A percentile compares a stretch with the other conserved stretches of the same genome.
These are phyloP conservation scores for Typhlichthys eigenmanni DNA, from an alignment of 2,797 vertebrate genomes.

Conservation along the genomic window DNA sequence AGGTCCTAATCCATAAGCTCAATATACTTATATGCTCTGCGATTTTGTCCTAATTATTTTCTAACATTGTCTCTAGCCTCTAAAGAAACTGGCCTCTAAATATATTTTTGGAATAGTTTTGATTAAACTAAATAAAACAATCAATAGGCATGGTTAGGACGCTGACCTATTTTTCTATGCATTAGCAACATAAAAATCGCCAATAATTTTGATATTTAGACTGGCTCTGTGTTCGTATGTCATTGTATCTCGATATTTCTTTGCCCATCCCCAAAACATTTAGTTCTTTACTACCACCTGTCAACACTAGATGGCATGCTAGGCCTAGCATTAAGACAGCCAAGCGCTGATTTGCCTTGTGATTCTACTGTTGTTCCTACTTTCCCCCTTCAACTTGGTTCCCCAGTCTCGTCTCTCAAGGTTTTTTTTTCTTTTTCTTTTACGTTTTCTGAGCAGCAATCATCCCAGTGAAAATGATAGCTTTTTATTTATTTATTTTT, in stretches of 20 bases:
- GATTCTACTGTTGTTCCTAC: not conserved
- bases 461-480: conserved; percentile 36
- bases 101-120: conserved; percentile 47
- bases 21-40: no score
- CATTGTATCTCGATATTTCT: conserved; percentile 10
- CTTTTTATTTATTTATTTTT: conserved; percentile 20
- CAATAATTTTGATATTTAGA: not conserved
- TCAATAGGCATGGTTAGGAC: conserved; percentile 31
- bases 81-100: conserved; percentile 15
- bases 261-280: not conserved
- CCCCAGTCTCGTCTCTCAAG: conserved; percentile 26
- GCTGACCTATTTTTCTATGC: conserved; percentile 5
- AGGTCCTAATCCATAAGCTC: no score
- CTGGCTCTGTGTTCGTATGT: not conserved
- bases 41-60: conserved; percentile 43
- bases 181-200: not conserved
- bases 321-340: conserved; percentile 47
- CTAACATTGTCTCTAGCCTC: conserved; percentile 13
- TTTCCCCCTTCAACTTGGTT: not conserved
- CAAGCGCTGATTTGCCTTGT: not conserved
- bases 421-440: conserved; percentile 2
- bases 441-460: conserved; percentile 57
- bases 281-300: not conserved
- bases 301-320: conserved; percentile 73
- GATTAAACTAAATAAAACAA: conserved; percentile 15